These are phyloP conservation scores for Propithecus deckenii DNA, from an alignment of 2,797 vertebrate species.

Conservation along the genomic window DNA sequence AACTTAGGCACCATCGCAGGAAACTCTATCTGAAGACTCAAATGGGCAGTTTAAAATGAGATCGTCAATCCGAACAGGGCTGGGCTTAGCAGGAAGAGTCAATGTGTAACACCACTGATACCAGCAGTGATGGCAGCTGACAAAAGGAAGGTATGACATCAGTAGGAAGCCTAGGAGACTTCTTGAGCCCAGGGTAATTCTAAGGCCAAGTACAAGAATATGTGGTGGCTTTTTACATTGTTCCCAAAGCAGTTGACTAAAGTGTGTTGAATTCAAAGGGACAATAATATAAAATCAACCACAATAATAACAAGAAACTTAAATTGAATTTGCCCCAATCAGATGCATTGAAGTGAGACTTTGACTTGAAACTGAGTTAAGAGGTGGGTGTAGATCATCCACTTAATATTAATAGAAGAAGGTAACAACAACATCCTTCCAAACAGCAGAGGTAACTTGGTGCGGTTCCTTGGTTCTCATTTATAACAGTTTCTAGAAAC, in stretches of 20 bases:
- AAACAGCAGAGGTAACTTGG: neutral
- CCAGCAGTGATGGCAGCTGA: neutral
- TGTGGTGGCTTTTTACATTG: neutral
- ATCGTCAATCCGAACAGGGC: neutral
- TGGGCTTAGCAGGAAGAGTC: neutral
- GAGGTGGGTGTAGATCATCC: neutral
- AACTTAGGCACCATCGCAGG: neutral
- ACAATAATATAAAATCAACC: neutral
- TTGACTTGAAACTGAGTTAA: neutral
- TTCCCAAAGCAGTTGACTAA: neutral
- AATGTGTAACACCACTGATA: neutral
- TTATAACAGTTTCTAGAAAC: neutral
- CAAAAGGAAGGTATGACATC: neutral
- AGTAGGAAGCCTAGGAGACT: neutral
- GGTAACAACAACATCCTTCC: neutral
- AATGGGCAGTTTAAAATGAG: neutral
- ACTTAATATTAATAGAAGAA: neutral
- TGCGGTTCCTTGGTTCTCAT: neutral
- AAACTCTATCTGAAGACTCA: neutral
- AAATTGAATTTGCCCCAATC: neutral
- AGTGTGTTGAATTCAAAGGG: neutral
- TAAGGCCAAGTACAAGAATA: neutral
- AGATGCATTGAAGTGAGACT: neutral
- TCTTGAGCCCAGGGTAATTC: neutral
- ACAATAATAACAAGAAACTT: neutral